Evolutionary conservation across 2,113 vertebrate species (phyloP), one percentile per base, ranked within the genome.

Genomic region (Grus americana): DNA sequence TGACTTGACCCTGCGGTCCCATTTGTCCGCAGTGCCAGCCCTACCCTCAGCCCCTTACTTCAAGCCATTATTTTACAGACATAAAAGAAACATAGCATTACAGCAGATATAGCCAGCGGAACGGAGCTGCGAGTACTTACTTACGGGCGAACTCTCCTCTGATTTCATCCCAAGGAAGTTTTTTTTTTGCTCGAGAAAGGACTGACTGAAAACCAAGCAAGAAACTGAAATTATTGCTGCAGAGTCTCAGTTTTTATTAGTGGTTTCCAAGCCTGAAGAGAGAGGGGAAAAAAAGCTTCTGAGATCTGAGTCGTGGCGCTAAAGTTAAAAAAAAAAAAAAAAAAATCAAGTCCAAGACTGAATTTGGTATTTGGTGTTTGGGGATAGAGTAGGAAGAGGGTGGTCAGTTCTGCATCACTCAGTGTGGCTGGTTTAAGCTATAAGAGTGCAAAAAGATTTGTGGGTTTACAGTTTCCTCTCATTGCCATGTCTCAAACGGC

Each of bases 391-490:
- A 86, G 84, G 91, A 90, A 93, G 73, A 94, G 88, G 88, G 88
- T 72, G 91, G 94, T 81, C 12, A 34, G 75, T 82, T 95, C 92
- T 71, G 85, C 68, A 79, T 40, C 87, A 21, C 86, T 75, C 79
- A 6, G 47, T 17, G 85, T 16, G 66, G 76, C 91, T 81, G 93
- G 68, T 68, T 79, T 44, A 73, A 93, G 96, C 93, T 67, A 0
- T 11, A 38, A 50, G 91, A 88, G 91, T 18, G 79, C 44, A 12
- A 92, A 88, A 79, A 88, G 91, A 95, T 92, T 94, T 95, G 97
- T 95, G 96, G 95, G 30, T 97, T 96, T 94, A 40, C 58, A 58
- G 82, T 90, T 97, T 96, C 93, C 95, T 94, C 88, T 96, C 80
- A 29, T 34, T 52, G 93, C 95, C 75, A 38, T 93, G 87, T 94